phyloP scores from a whole-genome alignment of 2,797 vertebrate species.

The Poecilia picta region DNA sequence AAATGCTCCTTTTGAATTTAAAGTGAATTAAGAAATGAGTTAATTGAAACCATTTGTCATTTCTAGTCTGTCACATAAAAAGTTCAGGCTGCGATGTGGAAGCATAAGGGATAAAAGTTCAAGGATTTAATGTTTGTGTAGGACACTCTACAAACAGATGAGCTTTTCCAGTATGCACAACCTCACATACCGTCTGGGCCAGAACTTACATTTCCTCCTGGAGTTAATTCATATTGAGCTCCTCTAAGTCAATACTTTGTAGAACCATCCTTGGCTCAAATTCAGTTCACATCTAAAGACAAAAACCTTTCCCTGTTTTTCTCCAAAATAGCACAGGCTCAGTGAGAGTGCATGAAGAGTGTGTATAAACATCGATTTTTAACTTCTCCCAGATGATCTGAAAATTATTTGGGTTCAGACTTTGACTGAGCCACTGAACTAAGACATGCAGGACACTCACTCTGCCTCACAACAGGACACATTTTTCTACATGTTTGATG shows the following conservation, averaged over 20 bases:
- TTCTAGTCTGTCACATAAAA: background rate
- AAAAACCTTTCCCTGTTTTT: background rate
- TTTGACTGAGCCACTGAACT: background rate
- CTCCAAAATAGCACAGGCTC: background rate
- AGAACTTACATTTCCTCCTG: conserved; percentile 18
- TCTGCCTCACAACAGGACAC: background rate
- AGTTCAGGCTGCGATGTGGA: background rate
- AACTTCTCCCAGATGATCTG: background rate
- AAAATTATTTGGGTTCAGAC: background rate
- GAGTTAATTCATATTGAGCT: background rate
- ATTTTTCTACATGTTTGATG: background rate
- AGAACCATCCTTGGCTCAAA: background rate
- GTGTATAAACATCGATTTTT: background rate
- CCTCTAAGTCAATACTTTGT: background rate
- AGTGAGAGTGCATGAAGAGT: background rate
- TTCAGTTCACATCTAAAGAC: background rate
- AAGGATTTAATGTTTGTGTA: background rate
- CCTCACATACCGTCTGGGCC: background rate
- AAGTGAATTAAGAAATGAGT: background rate
- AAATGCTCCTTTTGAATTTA: background rate
- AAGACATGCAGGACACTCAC: background rate
- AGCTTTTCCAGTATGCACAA: conserved; percentile 20
- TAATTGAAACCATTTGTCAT: background rate
- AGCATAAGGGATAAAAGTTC: background rate
- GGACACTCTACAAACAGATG: background rate